phyloP scores from a whole-genome alignment of 2,888 invertebrate species.

The Serrognathus titanus region DNA sequence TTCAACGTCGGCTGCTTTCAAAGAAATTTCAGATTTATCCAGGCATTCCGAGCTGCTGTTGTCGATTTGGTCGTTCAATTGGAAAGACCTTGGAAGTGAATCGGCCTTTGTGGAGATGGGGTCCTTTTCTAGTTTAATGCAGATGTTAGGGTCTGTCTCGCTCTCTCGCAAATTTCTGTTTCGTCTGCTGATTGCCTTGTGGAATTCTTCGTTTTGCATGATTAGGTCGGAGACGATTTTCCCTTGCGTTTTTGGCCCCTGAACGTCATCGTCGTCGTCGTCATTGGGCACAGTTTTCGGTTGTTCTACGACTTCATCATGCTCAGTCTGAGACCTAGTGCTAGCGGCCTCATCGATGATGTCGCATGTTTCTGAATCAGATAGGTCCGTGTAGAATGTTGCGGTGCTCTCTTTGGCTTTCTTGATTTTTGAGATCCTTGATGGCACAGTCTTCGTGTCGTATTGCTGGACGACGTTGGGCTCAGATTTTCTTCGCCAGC shows the following conservation, averaged over 20 bases:
- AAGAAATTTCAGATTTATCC: conserved; percentile 30
- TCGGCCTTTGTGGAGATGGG: conserved; percentile 73
- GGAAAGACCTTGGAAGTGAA: conserved; percentile 75
- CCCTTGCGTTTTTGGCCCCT: conserved; percentile 54
- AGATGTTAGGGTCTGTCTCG: conserved; percentile 47
- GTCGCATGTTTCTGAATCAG: conserved; percentile 57
- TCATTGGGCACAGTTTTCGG: conserved; percentile 50
- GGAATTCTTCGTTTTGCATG: conserved; percentile 79
- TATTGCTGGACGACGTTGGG: conserved; percentile 59
- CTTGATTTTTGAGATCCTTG: conserved; percentile 67
- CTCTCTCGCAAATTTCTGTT: conserved; percentile 45
- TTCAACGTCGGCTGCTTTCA: conserved; percentile 27
- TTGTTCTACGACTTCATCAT: conserved; percentile 38
- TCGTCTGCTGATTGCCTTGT: conserved; percentile 71
- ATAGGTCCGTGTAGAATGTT: conserved; percentile 66
- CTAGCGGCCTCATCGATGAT: conserved; percentile 50
- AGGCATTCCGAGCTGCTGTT: conserved; percentile 38
- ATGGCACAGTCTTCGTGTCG: conserved; percentile 66
- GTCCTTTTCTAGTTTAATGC: conserved; percentile 65
- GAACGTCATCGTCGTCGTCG: conserved; percentile 44
- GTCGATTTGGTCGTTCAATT: conserved; percentile 57
- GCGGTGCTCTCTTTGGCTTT: conserved; percentile 60
- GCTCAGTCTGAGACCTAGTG: conserved; percentile 55
- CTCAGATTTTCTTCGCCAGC: conserved; percentile 71
- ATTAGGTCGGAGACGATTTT: conserved; percentile 79